Conservation (phyloP, 1,140 invertebrate species). For the Maniola jurtina region DNA sequence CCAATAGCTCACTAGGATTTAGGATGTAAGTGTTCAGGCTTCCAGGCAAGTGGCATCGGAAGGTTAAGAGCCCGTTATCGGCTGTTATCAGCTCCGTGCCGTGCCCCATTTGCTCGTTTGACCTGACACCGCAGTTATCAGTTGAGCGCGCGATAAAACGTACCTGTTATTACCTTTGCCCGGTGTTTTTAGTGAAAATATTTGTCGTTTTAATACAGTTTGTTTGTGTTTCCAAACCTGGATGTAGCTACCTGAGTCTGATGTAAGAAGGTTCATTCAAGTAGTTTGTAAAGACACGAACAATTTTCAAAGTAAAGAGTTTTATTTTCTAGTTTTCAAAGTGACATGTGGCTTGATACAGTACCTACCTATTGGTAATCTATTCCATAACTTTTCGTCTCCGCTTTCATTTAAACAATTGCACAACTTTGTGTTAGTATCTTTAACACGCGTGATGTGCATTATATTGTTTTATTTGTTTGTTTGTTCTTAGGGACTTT, state of each 20-base stretch:
- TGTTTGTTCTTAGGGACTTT: too few species aligned
- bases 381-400: neutral
- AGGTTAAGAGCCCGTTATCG: conserved; percentile 78
- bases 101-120: conserved; percentile 76
- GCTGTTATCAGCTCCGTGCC: conserved; percentile 66
- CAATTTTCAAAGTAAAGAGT: neutral
- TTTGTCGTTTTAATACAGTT: conserved; percentile 12
- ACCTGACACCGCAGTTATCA: conserved; percentile 77
- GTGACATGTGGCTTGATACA: too few species aligned
- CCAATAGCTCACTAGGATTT: neutral
- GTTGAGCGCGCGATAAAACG: conserved; percentile 67
- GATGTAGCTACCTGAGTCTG: neutral
- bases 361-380: too few species aligned
- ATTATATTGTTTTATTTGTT: too few species aligned
- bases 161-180: conserved; percentile 64
- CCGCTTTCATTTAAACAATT: neutral
- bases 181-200: conserved; percentile 29
- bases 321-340: too few species aligned
- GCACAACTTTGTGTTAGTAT: neutral
- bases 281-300: neutral
- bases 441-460: too few species aligned
- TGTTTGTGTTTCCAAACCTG: conserved; percentile 3
- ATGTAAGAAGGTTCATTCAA: neutral
- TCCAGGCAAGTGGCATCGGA: conserved; percentile 55
- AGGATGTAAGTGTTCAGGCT: conserved; percentile 34